A percentile compares a stretch with the other conserved stretches of the same genome.
Conservation (phyloP, 2,888 invertebrate species). For the Apamea sordens region DNA sequence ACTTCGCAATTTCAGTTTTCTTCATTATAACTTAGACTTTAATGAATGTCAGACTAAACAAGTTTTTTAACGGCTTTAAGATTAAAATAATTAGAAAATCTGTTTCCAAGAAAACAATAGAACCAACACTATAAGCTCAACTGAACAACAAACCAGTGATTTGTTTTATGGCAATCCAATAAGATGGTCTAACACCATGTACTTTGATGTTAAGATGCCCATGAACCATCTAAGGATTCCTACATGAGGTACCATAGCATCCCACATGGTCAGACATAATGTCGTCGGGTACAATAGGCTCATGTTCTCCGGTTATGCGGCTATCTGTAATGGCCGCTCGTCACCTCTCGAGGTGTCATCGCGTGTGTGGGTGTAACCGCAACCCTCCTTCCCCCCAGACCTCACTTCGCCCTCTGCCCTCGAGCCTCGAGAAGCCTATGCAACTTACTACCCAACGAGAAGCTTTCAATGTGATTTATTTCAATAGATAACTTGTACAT, state of each 20-base stretch:
- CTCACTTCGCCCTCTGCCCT: constrained; percentile 59
- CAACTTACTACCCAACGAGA: constrained; percentile 40
- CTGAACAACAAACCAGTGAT: constrained; percentile 3
- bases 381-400: constrained; percentile 58
- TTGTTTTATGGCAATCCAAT: constrained; percentile 12
- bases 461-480: constrained; percentile 46
- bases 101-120: not conserved
- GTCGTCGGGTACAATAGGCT: constrained; percentile 50
- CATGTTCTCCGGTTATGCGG: constrained; percentile 55
- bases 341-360: constrained; percentile 70
- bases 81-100: constrained; percentile 13
- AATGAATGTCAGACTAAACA: constrained; percentile 37
- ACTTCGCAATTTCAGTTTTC: constrained; percentile 38
- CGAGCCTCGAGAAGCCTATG: constrained; percentile 52
- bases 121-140: not conserved
- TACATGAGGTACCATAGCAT: constrained; percentile 16
- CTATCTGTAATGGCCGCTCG: constrained; percentile 61
- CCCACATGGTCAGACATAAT: constrained; percentile 50
- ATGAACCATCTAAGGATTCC: constrained; percentile 34
- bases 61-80: constrained; percentile 21
- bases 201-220: constrained; percentile 17
- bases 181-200: constrained; percentile 15
- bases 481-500: constrained; percentile 39
- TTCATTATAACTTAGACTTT: constrained; percentile 38
- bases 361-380: constrained; percentile 76